These are phyloP conservation scores for Drosophila atroscutellata DNA, from an alignment of 2,888 invertebrate genomes.

Conservation along the genomic window DNA sequence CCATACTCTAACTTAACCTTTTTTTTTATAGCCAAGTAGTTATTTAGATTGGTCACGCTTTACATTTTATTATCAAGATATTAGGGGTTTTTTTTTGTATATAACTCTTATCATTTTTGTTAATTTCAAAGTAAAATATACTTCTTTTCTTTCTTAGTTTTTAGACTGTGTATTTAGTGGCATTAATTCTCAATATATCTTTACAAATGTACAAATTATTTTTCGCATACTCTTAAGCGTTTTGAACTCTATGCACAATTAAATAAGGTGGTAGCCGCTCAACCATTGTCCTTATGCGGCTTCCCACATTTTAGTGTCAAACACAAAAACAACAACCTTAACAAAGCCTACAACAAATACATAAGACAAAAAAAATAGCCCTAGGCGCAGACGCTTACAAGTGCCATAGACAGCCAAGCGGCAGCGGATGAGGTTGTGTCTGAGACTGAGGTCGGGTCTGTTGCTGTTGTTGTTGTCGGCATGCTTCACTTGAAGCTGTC, in stretches of 20 bases:
- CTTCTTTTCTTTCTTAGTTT: background rate
- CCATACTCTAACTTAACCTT: too few relatives aligned
- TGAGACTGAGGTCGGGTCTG: slow-evolving; percentile 46
- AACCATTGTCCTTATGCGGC: slow-evolving; percentile 48
- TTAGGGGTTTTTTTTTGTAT: too few relatives aligned
- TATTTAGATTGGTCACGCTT: background rate
- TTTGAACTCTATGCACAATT: slow-evolving; percentile 51
- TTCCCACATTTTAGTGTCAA: slow-evolving; percentile 48
- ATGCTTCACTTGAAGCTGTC: slow-evolving; percentile 76
- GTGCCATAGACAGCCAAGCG: slow-evolving; percentile 66
- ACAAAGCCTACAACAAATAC: slow-evolving; percentile 15
- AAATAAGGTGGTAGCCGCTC: slow-evolving; percentile 48
- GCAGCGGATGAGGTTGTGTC: slow-evolving; percentile 38
- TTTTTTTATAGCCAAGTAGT: background rate
- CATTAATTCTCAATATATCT: background rate
- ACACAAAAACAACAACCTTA: slow-evolving; percentile 33
- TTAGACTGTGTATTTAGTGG: background rate
- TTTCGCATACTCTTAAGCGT: slow-evolving; percentile 34
- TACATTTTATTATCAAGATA: too few relatives aligned
- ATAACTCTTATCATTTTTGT: too few relatives aligned
- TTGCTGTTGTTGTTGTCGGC: slow-evolving; percentile 45
- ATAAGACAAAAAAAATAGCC: slow-evolving; percentile 47
- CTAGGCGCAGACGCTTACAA: slow-evolving; percentile 77
- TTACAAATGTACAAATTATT: background rate
- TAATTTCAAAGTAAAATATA: too few relatives aligned